Evolutionary conservation across 2,113 vertebrate species (phyloP).

Genomic region (Capreolus pygargus): DNA sequence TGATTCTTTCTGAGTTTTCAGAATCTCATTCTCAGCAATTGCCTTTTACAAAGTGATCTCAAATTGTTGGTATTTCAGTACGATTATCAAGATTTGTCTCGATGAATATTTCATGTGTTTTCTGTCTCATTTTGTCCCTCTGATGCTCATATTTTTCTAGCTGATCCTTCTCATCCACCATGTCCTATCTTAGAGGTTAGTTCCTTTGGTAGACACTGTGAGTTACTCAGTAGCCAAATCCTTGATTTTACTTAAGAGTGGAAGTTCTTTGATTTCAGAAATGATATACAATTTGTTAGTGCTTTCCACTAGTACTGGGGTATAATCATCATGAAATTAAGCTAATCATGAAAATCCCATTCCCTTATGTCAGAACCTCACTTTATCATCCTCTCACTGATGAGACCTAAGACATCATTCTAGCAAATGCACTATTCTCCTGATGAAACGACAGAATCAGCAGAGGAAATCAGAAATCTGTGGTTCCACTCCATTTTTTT

Average conservation of each 20-base stretch:
- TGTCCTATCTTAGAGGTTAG: background rate
- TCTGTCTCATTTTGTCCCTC: background rate
- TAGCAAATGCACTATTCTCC: background rate
- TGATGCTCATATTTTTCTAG: background rate
- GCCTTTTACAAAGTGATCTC: background rate
- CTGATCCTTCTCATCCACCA: background rate
- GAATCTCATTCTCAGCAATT: background rate
- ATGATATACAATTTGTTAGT: background rate
- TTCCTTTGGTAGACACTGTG: background rate
- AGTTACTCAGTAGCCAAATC: background rate
- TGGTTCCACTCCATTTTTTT: background rate
- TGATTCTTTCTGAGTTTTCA: background rate
- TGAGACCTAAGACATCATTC: background rate
- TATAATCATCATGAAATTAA: background rate
- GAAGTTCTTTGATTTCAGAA: background rate
- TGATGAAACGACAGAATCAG: background rate
- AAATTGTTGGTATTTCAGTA: background rate
- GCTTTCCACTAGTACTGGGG: fast-evolving
- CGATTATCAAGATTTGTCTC: background rate
- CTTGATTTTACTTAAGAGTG: background rate
- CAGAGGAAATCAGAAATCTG: background rate
- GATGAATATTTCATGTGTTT: background rate
- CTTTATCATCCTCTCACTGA: background rate
- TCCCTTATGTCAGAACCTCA: background rate
- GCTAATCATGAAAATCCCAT: background rate